A percentile compares a stretch with the other conserved stretches of the same genome.
Evolutionary conservation across 2,888 invertebrate genomes (phyloP).

Genomic region (Nezara viridula): DNA sequence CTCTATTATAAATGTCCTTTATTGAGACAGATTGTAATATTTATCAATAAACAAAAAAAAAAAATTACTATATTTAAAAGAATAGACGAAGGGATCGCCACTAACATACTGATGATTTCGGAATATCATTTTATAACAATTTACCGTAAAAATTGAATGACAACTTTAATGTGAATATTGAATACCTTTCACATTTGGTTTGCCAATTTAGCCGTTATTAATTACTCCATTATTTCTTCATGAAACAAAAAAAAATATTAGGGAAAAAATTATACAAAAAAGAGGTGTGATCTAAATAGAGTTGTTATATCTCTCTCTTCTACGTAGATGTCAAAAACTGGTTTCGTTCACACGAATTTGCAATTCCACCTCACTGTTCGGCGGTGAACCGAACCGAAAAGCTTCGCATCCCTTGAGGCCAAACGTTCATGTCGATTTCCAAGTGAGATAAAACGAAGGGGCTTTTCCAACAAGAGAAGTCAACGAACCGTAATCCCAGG

Average conservation of each 20-base stretch:
- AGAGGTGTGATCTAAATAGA: not conserved
- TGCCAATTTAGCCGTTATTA: too few relatives aligned
- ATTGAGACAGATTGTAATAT: too few relatives aligned
- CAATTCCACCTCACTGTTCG: not conserved
- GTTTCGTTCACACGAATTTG: not conserved
- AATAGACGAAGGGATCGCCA: too few relatives aligned
- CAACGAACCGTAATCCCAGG: constrained; percentile 12
- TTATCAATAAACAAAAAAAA: too few relatives aligned
- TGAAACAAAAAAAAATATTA: not conserved
- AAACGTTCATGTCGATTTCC: not conserved
- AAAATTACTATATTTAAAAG: too few relatives aligned
- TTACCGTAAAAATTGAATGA: too few relatives aligned
- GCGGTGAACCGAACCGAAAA: not conserved
- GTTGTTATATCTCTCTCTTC: not conserved
- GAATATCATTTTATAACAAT: not conserved
- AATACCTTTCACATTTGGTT: too few relatives aligned
- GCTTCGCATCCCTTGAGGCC: not conserved
- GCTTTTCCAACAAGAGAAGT: constrained; percentile 1
- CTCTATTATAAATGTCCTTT: too few relatives aligned
- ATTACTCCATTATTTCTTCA: too few relatives aligned
- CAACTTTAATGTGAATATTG: too few relatives aligned
- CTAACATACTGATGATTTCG: too few relatives aligned
- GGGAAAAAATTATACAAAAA: not conserved
- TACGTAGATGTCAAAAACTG: not conserved
- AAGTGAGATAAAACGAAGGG: not conserved